These are phyloP conservation scores for Syritta pipiens DNA, from an alignment of 2,888 invertebrate genomes.

Conservation along the genomic window DNA sequence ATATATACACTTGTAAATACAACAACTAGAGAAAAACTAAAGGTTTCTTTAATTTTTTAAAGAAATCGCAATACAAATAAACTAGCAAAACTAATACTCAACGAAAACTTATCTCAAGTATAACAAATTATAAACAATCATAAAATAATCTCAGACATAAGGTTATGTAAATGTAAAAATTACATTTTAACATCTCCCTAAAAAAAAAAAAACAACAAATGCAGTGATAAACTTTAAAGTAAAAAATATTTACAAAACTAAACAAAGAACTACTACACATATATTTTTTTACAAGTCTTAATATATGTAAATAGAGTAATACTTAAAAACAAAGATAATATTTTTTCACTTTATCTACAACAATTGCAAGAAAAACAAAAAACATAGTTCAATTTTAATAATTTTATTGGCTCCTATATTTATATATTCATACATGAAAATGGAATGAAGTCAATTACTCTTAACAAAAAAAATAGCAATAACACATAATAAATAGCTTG, in stretches of 20 bases:
- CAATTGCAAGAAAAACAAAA: constrained; percentile 30
- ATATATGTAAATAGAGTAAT: constrained; percentile 59
- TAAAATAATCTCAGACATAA: constrained; percentile 11
- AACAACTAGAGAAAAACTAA: no score
- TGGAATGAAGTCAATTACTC: constrained; percentile 59
- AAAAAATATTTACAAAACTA: not conserved
- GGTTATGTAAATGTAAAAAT: constrained; percentile 36
- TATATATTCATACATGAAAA: no score
- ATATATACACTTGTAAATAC: no score
- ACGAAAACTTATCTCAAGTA: constrained; percentile 43
- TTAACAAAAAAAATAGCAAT: not conserved
- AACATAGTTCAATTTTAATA: no score
- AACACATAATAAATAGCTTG: not conserved
- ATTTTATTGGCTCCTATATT: no score
- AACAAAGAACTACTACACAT: constrained; percentile 49
- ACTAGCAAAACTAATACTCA: constrained; percentile 45
- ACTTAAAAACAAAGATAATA: constrained; percentile 51
- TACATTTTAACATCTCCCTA: no score
- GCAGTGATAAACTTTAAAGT: not conserved
- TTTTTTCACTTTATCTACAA: constrained; percentile 36
- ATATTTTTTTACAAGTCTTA: constrained; percentile 66
- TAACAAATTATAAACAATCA: constrained; percentile 18
- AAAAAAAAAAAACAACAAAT: constrained; percentile 19
- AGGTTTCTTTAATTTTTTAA: no score
- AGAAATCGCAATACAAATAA: constrained; percentile 2